Conservation (phyloP, 1,140 invertebrate genomes). For the Teleogryllus occipitalis region DNA sequence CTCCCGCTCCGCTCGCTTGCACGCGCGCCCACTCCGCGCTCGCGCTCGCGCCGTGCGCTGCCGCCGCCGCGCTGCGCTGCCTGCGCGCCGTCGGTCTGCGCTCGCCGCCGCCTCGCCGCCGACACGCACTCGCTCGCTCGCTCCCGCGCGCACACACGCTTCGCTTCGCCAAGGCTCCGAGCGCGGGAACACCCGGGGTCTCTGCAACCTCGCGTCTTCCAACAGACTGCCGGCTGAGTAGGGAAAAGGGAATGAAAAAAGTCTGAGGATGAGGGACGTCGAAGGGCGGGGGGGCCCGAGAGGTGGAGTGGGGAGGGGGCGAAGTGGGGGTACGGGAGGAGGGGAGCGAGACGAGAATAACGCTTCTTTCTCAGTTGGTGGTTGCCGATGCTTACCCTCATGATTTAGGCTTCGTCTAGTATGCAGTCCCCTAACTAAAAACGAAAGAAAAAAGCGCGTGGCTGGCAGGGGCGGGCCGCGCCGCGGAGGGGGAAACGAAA, state of each 20-base stretch:
- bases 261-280: not conserved
- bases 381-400: constrained; percentile 28
- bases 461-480: not conserved
- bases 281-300: not conserved
- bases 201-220: constrained; percentile 3
- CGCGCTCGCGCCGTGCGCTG: too few species aligned
- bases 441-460: constrained; percentile 8
- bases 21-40: too few species aligned
- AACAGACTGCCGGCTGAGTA: constrained; percentile 11
- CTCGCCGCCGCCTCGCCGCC: not conserved
- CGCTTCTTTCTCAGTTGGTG: constrained; percentile 33
- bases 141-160: too few species aligned
- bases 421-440: constrained; percentile 17
- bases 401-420: constrained; percentile 4
- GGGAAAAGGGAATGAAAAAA: constrained; percentile 19
- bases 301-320: constrained; percentile 16
- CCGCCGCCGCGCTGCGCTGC: too few species aligned
- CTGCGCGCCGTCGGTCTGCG: not conserved
- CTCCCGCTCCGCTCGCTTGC: too few species aligned
- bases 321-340: not conserved
- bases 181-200: not conserved
- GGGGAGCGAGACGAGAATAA: constrained; percentile 25
- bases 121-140: too few species aligned
- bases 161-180: too few species aligned
- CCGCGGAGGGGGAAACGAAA: not conserved